A percentile compares a stretch with the other conserved stretches of the same genome.
Evolutionary conservation across 2,113 vertebrate genomes (phyloP).

Genomic region (Brachirus orientalis): DNA sequence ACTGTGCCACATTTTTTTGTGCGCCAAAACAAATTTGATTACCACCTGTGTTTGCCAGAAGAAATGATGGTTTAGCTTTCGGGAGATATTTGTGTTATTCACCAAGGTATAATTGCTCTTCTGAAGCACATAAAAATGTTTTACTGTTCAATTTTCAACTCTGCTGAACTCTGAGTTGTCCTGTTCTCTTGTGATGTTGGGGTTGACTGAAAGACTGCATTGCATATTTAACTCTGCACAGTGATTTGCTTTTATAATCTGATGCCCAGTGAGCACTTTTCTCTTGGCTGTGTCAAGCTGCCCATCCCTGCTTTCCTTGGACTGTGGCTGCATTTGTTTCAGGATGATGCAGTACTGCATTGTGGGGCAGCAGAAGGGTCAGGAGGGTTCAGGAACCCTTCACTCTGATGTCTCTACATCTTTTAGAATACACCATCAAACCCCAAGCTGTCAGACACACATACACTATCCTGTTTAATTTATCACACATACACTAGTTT

Average conservation of each 20-base stretch:
- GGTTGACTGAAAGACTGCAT: conserved; percentile 32
- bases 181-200: conserved; percentile 14
- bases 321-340: conserved; percentile 50
- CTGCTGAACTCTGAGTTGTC: conserved; percentile 4
- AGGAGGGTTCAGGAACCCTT: conserved; percentile 34
- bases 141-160: conserved; percentile 22
- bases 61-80: conserved; percentile 61
- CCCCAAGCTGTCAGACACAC: conserved; percentile 21
- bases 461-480: conserved; percentile 44
- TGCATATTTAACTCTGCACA: conserved; percentile 4
- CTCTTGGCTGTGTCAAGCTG: background rate
- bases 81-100: conserved; percentile 41
- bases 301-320: conserved; percentile 1
- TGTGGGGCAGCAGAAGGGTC: conserved; percentile 30
- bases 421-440: conserved; percentile 30
- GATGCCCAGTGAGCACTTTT: conserved; percentile 21
- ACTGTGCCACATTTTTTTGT: conserved; percentile 45
- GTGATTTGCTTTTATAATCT: conserved; percentile 3
- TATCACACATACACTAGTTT: conserved; percentile 23
- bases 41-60: conserved; percentile 61
- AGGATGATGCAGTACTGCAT: conserved; percentile 3
- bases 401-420: conserved; percentile 46
- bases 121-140: conserved; percentile 23
- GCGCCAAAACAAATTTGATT: conserved; percentile 47
- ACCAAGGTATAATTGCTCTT: conserved; percentile 29